phyloP scores from a whole-genome alignment of 2,113 vertebrate species.

The Crotophaga sulcirostris region DNA sequence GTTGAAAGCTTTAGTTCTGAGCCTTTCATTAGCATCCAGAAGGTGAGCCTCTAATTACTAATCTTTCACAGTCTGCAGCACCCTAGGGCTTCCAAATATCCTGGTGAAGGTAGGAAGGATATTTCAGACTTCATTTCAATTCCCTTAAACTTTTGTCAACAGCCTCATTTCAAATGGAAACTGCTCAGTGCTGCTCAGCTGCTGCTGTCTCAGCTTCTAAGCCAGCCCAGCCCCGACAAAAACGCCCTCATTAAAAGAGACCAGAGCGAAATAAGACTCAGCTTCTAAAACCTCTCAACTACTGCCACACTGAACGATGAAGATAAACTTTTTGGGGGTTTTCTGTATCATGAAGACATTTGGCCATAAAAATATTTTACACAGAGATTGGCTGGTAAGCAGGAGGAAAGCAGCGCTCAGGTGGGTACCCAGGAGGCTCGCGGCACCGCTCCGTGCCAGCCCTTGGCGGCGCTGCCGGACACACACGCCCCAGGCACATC shows the following conservation, averaged over 20 bases:
- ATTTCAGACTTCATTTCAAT: slow-evolving; percentile 63
- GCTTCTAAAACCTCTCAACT: slow-evolving; percentile 17
- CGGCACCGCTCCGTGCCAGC: background rate
- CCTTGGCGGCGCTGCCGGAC: background rate
- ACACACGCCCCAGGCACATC: fast-evolving
- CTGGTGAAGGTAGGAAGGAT: slow-evolving; percentile 64
- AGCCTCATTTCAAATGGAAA: slow-evolving; percentile 34
- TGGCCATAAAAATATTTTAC: background rate
- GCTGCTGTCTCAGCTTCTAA: slow-evolving; percentile 7
- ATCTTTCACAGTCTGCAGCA: slow-evolving; percentile 61
- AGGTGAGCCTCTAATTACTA: slow-evolving; percentile 64
- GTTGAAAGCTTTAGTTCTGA: slow-evolving; percentile 47
- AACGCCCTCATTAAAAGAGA: slow-evolving; percentile 25
- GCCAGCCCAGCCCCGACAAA: background rate
- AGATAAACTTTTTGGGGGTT: background rate
- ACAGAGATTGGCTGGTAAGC: background rate
- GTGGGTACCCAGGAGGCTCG: background rate
- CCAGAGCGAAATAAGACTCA: background rate
- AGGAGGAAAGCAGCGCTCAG: background rate
- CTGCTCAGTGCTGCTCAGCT: background rate
- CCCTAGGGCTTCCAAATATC: slow-evolving; percentile 64
- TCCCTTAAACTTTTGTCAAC: slow-evolving; percentile 65
- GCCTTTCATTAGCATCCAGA: slow-evolving; percentile 65
- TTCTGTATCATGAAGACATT: background rate
- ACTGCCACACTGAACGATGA: background rate